phyloP scores from a whole-genome alignment of 2,888 invertebrate species.

The Galerucella calmariensis region DNA sequence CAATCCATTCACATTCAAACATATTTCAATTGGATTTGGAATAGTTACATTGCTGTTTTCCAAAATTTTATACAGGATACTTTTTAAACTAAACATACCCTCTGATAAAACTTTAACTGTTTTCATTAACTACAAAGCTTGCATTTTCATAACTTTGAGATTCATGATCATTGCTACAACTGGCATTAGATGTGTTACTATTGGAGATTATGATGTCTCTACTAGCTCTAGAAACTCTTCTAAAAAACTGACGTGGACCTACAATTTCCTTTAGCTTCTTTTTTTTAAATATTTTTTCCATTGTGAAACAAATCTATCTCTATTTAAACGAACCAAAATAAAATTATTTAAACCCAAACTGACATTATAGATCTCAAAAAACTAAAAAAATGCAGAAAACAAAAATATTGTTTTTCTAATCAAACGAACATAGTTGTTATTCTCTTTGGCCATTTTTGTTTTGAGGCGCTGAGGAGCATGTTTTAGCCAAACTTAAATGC shows the following conservation, averaged over 20 bases:
- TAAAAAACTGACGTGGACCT: conserved; percentile 24
- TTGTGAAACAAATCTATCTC: conserved; percentile 26
- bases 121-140: conserved; percentile 22
- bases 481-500: conserved; percentile 30
- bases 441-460: conserved; percentile 22
- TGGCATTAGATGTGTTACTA: conserved; percentile 19
- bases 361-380: conserved; percentile 20
- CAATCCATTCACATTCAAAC: conserved; percentile 34
- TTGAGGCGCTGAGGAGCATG: conserved; percentile 30
- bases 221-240: conserved; percentile 23
- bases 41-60: conserved; percentile 2
- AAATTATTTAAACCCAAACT: conserved; percentile 16
- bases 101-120: conserved; percentile 21
- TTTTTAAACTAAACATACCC: conserved; percentile 23
- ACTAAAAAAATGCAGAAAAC: too few relatives aligned
- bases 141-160: conserved; percentile 21
- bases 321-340: conserved; percentile 20
- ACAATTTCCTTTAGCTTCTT: conserved; percentile 27
- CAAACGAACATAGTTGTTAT: conserved; percentile 20
- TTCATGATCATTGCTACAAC: conserved; percentile 23
- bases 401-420: conserved; percentile 14
- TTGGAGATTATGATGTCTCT: conserved; percentile 12
- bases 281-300: conserved; percentile 21
- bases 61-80: conserved; percentile 14
- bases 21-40: conserved; percentile 23